These are phyloP conservation scores for Scophthalmus maximus DNA, from an alignment of 2,113 vertebrate genomes.

Conservation along the genomic window DNA sequence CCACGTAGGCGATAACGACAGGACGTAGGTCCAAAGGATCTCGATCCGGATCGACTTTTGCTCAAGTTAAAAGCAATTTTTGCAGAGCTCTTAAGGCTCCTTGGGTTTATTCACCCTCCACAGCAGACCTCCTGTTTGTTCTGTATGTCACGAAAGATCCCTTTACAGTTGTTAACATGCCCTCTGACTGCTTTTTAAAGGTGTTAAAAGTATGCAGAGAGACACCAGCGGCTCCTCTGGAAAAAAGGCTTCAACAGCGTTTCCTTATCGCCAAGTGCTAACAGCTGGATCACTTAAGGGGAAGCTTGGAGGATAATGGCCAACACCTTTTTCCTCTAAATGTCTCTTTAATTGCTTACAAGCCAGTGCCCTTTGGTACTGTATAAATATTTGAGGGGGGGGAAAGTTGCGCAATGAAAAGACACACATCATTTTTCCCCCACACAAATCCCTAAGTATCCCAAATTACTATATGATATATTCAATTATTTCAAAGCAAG, in stretches of 20 bases:
- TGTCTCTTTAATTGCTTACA: constrained; percentile 9
- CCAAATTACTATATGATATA: no score
- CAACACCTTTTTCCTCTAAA: constrained; percentile 25
- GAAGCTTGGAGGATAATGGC: constrained; percentile 27
- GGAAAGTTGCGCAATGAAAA: neutral
- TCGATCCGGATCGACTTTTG: no score
- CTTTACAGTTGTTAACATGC: constrained; percentile 40
- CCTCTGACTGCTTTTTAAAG: constrained; percentile 47
- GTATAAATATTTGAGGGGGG: neutral
- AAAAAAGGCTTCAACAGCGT: constrained; percentile 42
- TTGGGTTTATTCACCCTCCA: constrained; percentile 14
- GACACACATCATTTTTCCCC: no score
- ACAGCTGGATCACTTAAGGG: constrained; percentile 50
- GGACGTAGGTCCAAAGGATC: no score
- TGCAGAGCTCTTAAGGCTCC: constrained; percentile 18
- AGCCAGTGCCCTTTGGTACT: neutral
- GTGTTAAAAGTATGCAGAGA: constrained; percentile 54
- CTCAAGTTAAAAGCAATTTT: no score
- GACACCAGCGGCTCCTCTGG: constrained; percentile 43
- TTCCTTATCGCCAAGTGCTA: constrained; percentile 40
- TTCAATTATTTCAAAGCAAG: no score
- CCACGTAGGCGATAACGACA: no score
- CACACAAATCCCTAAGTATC: no score
- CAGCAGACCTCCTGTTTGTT: constrained; percentile 19
- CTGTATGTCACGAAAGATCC: constrained; percentile 29